Base-by-base conservation (phyloP, 2,797 vertebrate genomes). In the Chrosomus eos region DNA sequence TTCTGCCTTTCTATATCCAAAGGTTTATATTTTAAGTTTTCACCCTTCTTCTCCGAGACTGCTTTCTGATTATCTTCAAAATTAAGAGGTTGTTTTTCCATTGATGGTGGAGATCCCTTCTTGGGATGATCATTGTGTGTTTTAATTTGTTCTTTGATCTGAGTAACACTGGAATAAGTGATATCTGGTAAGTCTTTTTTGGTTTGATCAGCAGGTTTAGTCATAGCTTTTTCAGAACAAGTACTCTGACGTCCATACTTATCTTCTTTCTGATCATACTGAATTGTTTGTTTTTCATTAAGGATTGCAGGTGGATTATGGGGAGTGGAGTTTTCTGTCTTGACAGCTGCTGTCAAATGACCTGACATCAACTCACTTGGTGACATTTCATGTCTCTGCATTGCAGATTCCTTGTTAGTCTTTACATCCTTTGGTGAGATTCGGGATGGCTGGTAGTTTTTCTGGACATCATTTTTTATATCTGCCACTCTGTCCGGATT, bases 121-220 rank as follows among this genome's bases (percentile, higher is more conserved):
- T 66, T 88, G 38, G 51, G 60, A 43, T 74, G 53, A 86, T 62
- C 58, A 0, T 64, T 74, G 4, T 82, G 45, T 26, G 62, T 72
- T 78, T 80, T 76, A 76, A 2, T 79, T 60, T 82, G 48, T 72
- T 89, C 87, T 71, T 86, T 88, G 40, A 75, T 40, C 71, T 80
- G 87, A 33, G 87, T 76, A 70, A 87, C 86, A n/a, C 87, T 85
- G 14, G 87, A 88, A 83, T 87, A 90, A 40, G 84, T 90, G 62
- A 88, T 86, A 28, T 88, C 28, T 58, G 33, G 60, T 53, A 48
- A 62, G 43, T 84, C 26, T 62, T 48, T 33, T 84, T 82, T 81
- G 38, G 38, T 83, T 43, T 76, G 16, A 55, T 36, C 76, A 72
- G 23, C 16, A 38, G 58, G 28, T 73, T 82, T 26, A 45, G 8